phyloP scores from a whole-genome alignment of 1,140 invertebrate genomes.

The Bathynomus jamesi region DNA sequence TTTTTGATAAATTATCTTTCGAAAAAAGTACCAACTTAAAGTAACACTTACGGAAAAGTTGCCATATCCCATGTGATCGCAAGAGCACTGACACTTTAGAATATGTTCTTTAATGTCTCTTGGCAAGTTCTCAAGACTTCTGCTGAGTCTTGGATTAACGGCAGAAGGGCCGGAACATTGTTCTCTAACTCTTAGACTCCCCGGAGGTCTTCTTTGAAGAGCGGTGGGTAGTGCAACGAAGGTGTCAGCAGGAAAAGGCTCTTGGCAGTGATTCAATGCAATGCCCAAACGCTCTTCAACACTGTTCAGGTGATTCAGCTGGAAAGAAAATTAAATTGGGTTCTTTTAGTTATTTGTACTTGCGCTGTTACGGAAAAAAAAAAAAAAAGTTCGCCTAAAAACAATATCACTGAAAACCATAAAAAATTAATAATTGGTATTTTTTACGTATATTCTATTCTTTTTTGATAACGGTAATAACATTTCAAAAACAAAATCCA shows the following conservation, averaged over 20 bases:
- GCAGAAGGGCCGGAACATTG: too few relatives aligned
- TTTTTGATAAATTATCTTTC: too few relatives aligned
- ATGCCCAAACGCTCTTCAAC: background rate
- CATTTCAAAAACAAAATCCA: too few relatives aligned
- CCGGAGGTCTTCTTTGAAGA: background rate
- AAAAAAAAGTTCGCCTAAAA: too few relatives aligned
- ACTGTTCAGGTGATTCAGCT: background rate
- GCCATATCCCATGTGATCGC: slow-evolving; percentile 35
- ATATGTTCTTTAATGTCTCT: slow-evolving; percentile 35
- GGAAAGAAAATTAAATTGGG: too few relatives aligned
- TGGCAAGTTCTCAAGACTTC: slow-evolving; percentile 28
- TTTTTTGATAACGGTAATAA: too few relatives aligned
- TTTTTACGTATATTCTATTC: too few relatives aligned
- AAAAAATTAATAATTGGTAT: too few relatives aligned
- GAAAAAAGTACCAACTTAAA: too few relatives aligned
- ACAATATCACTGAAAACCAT: too few relatives aligned
- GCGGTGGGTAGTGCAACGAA: background rate
- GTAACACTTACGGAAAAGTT: slow-evolving; percentile 33
- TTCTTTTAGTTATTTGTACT: too few relatives aligned
- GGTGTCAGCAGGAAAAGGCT: background rate
- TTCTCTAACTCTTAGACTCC: background rate
- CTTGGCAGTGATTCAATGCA: background rate
- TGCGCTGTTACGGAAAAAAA: too few relatives aligned
- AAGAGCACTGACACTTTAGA: slow-evolving; percentile 35
- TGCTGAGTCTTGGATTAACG: slow-evolving; percentile 27